Conservation (phyloP, 1,140 invertebrate species). For the Chionoecetes opilio region DNA sequence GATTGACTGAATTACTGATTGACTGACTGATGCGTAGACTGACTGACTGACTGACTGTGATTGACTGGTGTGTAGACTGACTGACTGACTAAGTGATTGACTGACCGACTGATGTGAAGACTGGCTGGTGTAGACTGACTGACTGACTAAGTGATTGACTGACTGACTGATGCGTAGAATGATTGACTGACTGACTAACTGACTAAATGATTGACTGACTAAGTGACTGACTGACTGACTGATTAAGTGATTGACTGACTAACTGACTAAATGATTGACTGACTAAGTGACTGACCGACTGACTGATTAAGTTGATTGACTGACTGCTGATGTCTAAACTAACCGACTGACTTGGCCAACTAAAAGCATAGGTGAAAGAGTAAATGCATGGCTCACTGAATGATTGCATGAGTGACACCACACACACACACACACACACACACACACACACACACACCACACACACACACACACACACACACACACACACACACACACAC, state of each 20-base stretch:
- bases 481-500: constrained; percentile 27
- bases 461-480: neutral
- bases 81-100: neutral
- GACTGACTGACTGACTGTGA: neutral
- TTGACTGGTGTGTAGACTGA: neutral
- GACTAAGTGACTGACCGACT: neutral
- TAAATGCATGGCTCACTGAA: neutral
- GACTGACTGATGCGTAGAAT: neutral
- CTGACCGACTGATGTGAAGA: neutral
- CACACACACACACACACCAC: neutral
- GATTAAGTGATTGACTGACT: neutral
- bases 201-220: neutral
- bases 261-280: neutral
- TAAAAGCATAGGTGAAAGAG: neutral
- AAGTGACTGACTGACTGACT: neutral
- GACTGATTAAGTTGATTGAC: neutral
- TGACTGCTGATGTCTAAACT: neutral
- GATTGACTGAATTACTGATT: neutral
- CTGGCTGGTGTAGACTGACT: neutral
- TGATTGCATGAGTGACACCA: neutral
- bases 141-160: neutral
- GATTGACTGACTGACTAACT: neutral
- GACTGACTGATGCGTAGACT: neutral
- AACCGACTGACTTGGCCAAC: neutral
- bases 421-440: neutral